A percentile compares a stretch with the other conserved stretches of the same genome.
Conservation (phyloP, 23 tunicate genomes). For the Ciona savignyi region DNA sequence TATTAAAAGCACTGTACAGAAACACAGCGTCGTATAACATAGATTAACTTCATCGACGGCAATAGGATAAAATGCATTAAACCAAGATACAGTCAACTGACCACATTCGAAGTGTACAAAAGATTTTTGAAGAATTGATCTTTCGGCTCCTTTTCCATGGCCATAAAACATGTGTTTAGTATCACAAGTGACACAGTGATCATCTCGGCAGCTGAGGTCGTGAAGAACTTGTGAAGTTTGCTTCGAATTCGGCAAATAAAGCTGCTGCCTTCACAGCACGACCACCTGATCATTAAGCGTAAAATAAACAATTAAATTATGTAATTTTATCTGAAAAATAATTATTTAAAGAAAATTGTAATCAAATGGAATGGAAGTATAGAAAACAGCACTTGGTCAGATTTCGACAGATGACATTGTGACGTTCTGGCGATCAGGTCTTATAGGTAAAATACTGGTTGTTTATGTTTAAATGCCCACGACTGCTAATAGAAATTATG, state of each 20-base stretch:
- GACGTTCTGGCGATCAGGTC: no score
- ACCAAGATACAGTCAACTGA: no score
- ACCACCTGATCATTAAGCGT: conserved; percentile 38
- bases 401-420: no score
- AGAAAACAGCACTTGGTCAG: no score
- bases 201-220: conserved; percentile 58
- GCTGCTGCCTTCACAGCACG: conserved; percentile 59
- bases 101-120: conserved; percentile 41
- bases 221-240: conserved; percentile 30
- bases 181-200: conserved; percentile 59
- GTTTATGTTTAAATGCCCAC: no score
- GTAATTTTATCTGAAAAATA: background rate
- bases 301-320: background rate
- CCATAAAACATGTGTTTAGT: conserved; percentile 72
- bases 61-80: no score
- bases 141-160: conserved; percentile 68
- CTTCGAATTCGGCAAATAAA: conserved; percentile 23
- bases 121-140: conserved; percentile 7
- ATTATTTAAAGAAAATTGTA: no score
- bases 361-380: no score
- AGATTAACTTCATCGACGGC: no score
- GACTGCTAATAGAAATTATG: no score
- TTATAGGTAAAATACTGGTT: no score
- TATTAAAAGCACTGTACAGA: background rate
- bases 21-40: no score